These are phyloP conservation scores for Calephelis virginiensis DNA, from an alignment of 1,140 invertebrate species.

Conservation along the genomic window DNA sequence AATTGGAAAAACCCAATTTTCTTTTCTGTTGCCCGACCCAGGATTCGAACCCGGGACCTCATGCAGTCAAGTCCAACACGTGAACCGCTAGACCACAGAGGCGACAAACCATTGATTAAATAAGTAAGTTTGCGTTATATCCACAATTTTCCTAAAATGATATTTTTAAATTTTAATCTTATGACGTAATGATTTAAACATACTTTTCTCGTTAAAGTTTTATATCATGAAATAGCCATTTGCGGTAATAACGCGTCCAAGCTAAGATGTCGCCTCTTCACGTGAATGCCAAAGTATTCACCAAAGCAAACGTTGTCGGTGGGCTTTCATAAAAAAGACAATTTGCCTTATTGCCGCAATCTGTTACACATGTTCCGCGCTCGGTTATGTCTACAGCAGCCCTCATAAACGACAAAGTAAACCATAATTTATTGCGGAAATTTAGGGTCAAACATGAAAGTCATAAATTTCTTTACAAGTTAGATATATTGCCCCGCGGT, in stretches of 20 bases:
- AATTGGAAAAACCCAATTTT: too few species aligned
- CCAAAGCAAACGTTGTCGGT: constrained; percentile 54
- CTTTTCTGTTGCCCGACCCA: too few species aligned
- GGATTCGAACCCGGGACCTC: too few species aligned
- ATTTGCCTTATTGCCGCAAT: constrained; percentile 76
- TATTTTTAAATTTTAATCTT: too few species aligned
- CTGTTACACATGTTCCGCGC: constrained; percentile 69
- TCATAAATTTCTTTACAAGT: constrained; percentile 55
- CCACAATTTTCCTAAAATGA: too few species aligned
- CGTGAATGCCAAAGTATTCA: constrained; percentile 28
- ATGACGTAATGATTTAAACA: too few species aligned
- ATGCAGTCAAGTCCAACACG: too few species aligned
- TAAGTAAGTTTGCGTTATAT: too few species aligned
- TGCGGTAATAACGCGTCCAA: neutral
- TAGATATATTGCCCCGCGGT: constrained; percentile 4
- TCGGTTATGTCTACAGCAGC: constrained; percentile 66
- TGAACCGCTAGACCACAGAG: too few species aligned
- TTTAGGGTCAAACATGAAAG: constrained; percentile 67
- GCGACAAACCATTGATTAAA: too few species aligned
- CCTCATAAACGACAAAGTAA: constrained; percentile 77
- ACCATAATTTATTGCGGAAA: constrained; percentile 73
- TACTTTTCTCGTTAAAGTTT: too few species aligned
- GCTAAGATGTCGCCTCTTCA: neutral
- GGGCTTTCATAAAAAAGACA: constrained; percentile 75
- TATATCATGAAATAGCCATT: too few species aligned